Conservation (phyloP, 2,113 vertebrate species). For the Pimephales promelas region DNA sequence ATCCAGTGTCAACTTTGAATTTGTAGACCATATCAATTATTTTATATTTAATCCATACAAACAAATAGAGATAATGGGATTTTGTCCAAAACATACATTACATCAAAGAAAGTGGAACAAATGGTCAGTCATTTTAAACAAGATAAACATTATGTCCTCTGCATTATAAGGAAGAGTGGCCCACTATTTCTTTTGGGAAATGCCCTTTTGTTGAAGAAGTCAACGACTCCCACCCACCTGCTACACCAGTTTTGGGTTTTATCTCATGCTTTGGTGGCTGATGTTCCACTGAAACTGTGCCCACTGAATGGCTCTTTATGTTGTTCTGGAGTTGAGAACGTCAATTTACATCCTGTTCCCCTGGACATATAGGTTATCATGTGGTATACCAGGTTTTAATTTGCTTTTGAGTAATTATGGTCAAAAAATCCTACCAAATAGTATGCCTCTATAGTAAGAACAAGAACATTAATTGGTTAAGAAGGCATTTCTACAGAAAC, state of each 20-base stretch:
- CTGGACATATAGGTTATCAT: not conserved
- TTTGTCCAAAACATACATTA: not conserved
- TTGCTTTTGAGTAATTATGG: not conserved
- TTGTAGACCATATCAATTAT: not conserved
- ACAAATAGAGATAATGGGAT: not conserved
- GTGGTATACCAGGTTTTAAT: conserved; percentile 57
- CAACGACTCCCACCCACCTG: conserved; percentile 17
- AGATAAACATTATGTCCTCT: not conserved
- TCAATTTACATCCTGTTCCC: conserved; percentile 1
- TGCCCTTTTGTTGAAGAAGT: conserved; percentile 40
- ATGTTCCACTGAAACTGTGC: conserved; percentile 31
- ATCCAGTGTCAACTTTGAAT: not conserved
- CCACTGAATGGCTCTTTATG: conserved; percentile 24
- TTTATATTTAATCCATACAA: not conserved
- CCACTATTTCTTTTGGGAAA: not conserved
- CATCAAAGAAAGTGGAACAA: not conserved
- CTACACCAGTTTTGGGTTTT: conserved; percentile 34
- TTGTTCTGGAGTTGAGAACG: not conserved
- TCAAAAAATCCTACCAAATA: not conserved
- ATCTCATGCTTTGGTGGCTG: conserved; percentile 3
- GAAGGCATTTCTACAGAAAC: not conserved
- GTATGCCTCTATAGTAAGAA: not conserved
- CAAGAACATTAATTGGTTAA: not conserved
- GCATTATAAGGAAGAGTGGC: not conserved
- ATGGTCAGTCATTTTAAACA: not conserved